These are phyloP conservation scores for Pachydiplax longipennis DNA, from an alignment of 2,888 invertebrate genomes.

Conservation along the genomic window DNA sequence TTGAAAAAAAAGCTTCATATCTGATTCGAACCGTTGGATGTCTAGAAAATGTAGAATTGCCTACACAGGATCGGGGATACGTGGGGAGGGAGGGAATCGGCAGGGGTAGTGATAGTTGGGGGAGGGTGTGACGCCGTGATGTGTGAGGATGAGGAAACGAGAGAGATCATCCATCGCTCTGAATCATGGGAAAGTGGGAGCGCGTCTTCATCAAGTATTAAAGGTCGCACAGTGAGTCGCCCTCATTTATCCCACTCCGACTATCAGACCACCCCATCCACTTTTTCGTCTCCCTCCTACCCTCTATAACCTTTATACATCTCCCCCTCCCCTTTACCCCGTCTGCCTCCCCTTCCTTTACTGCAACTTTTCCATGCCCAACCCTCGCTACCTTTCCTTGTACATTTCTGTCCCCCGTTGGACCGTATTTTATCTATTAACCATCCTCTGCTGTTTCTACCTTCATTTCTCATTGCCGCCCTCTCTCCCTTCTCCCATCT, in stretches of 20 bases:
- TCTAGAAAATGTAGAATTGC: too few species aligned
- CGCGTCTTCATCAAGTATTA: slow-evolving; percentile 21
- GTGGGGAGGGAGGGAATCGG: neutral
- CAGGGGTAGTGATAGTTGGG: neutral
- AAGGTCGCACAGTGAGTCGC: slow-evolving; percentile 23
- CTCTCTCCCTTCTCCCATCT: neutral
- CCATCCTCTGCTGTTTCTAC: neutral
- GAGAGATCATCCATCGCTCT: slow-evolving; percentile 23
- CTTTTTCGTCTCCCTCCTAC: neutral
- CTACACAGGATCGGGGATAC: neutral
- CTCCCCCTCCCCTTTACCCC: neutral
- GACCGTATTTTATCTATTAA: neutral
- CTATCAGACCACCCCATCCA: neutral
- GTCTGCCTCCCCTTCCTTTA: neutral
- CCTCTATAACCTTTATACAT: neutral
- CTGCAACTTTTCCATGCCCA: neutral
- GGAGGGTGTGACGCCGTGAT: neutral
- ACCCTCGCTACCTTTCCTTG: neutral
- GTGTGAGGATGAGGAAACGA: neutral
- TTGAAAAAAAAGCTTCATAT: too few species aligned
- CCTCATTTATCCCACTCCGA: neutral
- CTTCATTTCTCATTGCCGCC: too few species aligned
- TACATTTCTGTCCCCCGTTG: neutral
- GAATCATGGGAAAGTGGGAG: slow-evolving; percentile 35
- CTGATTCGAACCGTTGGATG: too few species aligned